These are phyloP conservation scores for Glaucomys volans DNA, from an alignment of 2,113 vertebrate genomes.

Conservation along the genomic window DNA sequence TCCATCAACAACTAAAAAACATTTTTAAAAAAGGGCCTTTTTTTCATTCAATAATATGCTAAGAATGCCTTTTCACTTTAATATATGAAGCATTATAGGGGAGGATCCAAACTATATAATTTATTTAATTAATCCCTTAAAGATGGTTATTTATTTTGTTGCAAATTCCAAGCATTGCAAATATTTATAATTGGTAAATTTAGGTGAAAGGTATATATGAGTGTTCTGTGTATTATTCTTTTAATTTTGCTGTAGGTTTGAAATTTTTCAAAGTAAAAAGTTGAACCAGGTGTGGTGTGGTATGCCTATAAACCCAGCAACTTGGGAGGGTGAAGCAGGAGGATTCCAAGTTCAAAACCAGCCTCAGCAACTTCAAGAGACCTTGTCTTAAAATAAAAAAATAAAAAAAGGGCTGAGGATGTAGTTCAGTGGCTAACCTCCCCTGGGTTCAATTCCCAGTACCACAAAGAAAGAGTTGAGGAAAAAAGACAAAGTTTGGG, in stretches of 20 bases:
- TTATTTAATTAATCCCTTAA: constrained; percentile 3
- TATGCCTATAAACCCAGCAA: too few species aligned
- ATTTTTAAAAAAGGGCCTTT: constrained; percentile 20
- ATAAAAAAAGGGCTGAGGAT: too few species aligned
- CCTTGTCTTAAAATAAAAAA: too few species aligned
- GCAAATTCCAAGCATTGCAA: constrained; percentile 22
- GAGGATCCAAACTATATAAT: constrained; percentile 38
- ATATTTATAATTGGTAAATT: neutral
- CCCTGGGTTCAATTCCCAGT: too few species aligned
- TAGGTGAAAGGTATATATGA: neutral
- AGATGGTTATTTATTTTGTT: neutral
- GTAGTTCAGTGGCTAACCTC: too few species aligned
- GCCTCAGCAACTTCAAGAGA: too few species aligned
- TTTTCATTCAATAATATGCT: constrained; percentile 23
- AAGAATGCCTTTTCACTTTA: neutral
- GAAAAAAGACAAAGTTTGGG: neutral
- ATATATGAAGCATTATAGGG: neutral
- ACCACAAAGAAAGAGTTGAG: constrained; percentile 26
- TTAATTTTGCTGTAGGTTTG: neutral
- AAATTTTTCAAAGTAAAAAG: constrained; percentile 40
- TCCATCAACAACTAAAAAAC: too few species aligned
- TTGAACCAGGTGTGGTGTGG: too few species aligned
- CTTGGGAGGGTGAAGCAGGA: too few species aligned
- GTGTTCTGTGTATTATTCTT: neutral
- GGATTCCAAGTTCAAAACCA: too few species aligned